These are phyloP conservation scores for Hirundichthys speculiger DNA, from an alignment of 2,113 vertebrate species.

Conservation along the genomic window DNA sequence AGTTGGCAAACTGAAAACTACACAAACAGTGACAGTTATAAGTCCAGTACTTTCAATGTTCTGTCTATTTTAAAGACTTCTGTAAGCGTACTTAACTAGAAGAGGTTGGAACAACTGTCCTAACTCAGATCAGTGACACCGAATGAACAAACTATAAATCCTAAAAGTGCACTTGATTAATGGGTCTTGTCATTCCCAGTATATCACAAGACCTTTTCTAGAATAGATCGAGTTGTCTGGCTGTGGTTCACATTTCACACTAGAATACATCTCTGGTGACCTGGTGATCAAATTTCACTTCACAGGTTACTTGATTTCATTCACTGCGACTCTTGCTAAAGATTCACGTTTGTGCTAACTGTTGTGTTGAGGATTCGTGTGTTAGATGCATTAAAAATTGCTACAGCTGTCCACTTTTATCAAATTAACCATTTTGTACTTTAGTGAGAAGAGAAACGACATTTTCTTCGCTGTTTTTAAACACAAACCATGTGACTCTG, in stretches of 20 bases:
- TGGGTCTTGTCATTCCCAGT: neutral
- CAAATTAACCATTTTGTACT: too few species aligned
- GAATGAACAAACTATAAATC: constrained; percentile 10
- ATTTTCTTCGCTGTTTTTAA: too few species aligned
- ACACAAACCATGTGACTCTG: too few species aligned
- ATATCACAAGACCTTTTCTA: constrained; percentile 17
- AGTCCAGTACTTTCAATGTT: too few species aligned
- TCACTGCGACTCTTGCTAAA: constrained; percentile 5
- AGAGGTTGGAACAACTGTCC: constrained; percentile 5
- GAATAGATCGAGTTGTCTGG: constrained; percentile 32
- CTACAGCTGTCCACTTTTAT: neutral
- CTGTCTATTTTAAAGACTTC: too few species aligned
- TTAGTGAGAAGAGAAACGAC: too few species aligned
- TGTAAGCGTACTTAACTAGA: neutral
- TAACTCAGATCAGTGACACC: constrained; percentile 10
- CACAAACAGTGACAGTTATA: too few species aligned
- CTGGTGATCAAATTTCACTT: constrained; percentile 25
- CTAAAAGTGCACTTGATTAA: constrained; percentile 18
- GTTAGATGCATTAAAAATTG: neutral
- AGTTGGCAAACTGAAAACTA: too few species aligned
- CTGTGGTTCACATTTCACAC: constrained; percentile 22
- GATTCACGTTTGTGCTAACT: neutral
- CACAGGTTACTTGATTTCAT: constrained; percentile 22
- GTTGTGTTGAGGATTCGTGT: neutral
- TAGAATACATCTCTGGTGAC: constrained; percentile 28